Evolutionary conservation across 2,888 invertebrate genomes (phyloP).

Genomic region (Pristionchus arcanus): DNA sequence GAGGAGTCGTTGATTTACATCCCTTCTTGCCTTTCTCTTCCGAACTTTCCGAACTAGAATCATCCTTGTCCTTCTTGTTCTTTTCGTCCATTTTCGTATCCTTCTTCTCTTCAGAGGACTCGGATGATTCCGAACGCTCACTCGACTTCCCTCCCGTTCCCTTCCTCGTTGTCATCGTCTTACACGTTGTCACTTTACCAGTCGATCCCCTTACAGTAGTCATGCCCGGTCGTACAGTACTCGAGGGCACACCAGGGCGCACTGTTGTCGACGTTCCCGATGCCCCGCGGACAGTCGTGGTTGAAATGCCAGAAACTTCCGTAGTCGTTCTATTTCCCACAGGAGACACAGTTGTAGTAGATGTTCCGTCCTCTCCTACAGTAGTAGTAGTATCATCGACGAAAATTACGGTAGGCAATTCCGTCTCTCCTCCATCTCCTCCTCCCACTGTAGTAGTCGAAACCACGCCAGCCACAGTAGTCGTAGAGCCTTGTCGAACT

Average conservation of each 20-base stretch:
- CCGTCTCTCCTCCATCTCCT: constrained; percentile 19
- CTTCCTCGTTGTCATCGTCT: constrained; percentile 24
- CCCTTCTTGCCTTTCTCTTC: constrained; percentile 39
- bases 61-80: not conserved
- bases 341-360: not conserved
- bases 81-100: constrained; percentile 6
- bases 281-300: not conserved
- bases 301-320: too few species aligned
- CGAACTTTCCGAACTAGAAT: not conserved
- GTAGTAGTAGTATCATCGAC: constrained; percentile 1
- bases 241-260: not conserved
- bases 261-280: not conserved
- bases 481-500: not conserved
- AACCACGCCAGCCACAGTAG: not conserved
- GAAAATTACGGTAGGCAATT: constrained; percentile 28
- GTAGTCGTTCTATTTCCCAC: not conserved
- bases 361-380: not conserved
- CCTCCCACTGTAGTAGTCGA: not conserved
- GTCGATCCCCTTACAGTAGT: constrained; percentile 3
- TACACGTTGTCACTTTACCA: not conserved
- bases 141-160: constrained; percentile 25
- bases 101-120: not conserved
- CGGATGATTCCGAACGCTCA: not conserved
- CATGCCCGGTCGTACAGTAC: not conserved
- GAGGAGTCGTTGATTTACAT: not conserved